These are phyloP conservation scores for Hydractinia symbiolongicarpus DNA, from an alignment of 30 jellyfish, hydroid and myxozoan species.

Conservation along the genomic window DNA sequence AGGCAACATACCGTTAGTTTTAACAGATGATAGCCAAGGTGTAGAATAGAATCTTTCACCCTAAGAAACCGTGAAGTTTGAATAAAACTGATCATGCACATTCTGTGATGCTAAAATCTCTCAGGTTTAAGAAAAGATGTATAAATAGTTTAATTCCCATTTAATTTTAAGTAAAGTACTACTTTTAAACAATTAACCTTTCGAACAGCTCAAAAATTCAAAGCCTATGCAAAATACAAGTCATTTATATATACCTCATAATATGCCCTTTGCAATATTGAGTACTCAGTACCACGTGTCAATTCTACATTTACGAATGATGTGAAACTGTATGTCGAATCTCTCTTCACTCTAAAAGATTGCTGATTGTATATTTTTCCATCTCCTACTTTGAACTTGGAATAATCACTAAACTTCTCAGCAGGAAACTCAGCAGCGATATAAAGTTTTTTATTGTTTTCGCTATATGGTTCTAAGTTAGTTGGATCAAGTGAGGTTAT, in stretches of 20 bases:
- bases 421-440: constrained; percentile 53
- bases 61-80: neutral
- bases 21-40: constrained; percentile 51
- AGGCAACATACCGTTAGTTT: constrained; percentile 27
- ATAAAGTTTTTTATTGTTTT: constrained; percentile 47
- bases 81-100: neutral
- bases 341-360: neutral
- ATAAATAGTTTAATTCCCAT: neutral
- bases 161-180: neutral
- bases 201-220: neutral
- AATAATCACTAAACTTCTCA: constrained; percentile 19
- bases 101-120: neutral
- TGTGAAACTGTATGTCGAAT: constrained; percentile 16
- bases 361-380: constrained; percentile 42
- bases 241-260: constrained; percentile 22
- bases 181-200: neutral
- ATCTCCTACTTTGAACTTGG: constrained; percentile 51
- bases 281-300: constrained; percentile 41
- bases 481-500: constrained; percentile 18
- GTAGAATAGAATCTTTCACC: constrained; percentile 37
- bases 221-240: neutral
- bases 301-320: constrained; percentile 43
- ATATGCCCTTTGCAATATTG: constrained; percentile 51
- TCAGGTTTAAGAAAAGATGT: neutral
- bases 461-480: constrained; percentile 8